These are phyloP conservation scores for Dolichopus griseipennis DNA, from an alignment of 2,888 invertebrate species.

Conservation along the genomic window DNA sequence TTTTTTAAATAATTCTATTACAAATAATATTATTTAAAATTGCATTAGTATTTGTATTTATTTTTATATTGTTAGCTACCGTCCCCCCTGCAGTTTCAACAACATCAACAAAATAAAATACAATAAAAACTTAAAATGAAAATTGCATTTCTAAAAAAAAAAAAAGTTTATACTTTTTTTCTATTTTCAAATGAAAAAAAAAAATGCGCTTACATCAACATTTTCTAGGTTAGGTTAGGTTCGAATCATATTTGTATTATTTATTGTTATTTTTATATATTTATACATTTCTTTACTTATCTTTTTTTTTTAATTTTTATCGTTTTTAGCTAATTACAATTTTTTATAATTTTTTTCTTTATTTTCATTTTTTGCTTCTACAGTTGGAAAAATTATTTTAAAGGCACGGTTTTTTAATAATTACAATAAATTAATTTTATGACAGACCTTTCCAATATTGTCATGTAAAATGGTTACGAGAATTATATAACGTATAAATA, in stretches of 20 bases:
- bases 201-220: background rate
- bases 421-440: no score
- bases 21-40: no score
- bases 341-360: no score
- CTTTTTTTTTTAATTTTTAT: no score
- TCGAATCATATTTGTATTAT: background rate
- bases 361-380: background rate
- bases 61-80: no score
- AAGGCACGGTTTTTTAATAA: background rate
- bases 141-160: background rate
- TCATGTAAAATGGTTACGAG: no score
- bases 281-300: background rate
- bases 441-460: no score
- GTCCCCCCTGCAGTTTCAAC: no score
- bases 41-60: no score
- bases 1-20: no score
- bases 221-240: constrained; percentile 6
- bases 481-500: no score
- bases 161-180: background rate
- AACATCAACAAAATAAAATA: background rate
- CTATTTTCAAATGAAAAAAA: no score
- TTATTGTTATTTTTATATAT: background rate
- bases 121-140: background rate
- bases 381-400: background rate
- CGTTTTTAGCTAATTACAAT: background rate